These are phyloP conservation scores for Sarotherodon lohbergeri DNA, from an alignment of 2,113 vertebrate genomes.

Conservation along the genomic window DNA sequence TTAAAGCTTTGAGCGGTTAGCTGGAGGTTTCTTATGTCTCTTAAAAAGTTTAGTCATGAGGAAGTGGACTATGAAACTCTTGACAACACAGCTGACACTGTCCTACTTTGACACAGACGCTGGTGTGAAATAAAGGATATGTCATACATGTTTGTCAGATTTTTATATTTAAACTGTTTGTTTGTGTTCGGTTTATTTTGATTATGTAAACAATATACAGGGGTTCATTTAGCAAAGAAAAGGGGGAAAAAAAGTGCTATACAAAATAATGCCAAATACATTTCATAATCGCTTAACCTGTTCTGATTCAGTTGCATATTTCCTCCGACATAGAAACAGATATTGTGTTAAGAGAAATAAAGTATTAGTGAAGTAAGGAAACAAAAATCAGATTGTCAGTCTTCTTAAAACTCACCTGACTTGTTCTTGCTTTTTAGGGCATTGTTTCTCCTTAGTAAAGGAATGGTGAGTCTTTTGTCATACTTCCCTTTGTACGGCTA, in stretches of 20 bases:
- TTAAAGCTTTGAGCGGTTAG: background rate
- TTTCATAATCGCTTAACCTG: background rate
- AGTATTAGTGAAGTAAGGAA: background rate
- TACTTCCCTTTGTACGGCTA: background rate
- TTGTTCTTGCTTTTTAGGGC: conserved; percentile 74
- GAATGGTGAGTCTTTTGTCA: conserved; percentile 84
- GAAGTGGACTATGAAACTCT: background rate
- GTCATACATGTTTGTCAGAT: background rate
- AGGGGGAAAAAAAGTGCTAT: fast-evolving
- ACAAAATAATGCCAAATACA: background rate
- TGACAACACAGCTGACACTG: background rate
- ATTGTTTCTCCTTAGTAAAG: conserved; percentile 95
- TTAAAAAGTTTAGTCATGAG: background rate
- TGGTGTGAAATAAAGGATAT: background rate
- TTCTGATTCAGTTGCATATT: background rate
- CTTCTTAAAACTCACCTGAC: background rate
- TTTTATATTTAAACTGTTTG: background rate
- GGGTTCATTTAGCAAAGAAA: background rate
- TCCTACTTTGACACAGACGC: background rate
- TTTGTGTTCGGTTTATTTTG: background rate
- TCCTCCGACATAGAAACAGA: background rate
- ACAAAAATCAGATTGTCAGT: background rate
- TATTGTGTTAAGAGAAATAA: background rate
- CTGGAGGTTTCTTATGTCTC: background rate
- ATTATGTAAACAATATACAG: background rate